phyloP scores from a whole-genome alignment of 2,888 invertebrate species.

The Pollenia griseotomentosa region DNA sequence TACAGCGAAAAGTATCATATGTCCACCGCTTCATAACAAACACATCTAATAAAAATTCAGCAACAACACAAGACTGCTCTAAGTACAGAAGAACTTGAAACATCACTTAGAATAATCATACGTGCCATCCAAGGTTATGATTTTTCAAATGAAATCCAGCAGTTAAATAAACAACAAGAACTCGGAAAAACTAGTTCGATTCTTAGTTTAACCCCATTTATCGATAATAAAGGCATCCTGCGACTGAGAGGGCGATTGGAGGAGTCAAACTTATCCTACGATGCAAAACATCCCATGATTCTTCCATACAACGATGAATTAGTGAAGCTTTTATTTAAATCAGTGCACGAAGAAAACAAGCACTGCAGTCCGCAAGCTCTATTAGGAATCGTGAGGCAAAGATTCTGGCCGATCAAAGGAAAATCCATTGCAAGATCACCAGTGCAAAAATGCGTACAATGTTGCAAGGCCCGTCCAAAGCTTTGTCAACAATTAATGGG shows the following conservation, averaged over 20 bases:
- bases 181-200: too few relatives aligned
- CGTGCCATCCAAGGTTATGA: too few relatives aligned
- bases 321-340: background rate
- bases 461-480: background rate
- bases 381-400: background rate
- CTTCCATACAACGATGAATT: background rate
- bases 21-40: background rate
- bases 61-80: background rate
- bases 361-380: background rate
- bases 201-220: constrained; percentile 1
- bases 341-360: background rate
- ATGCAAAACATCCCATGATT: background rate
- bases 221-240: background rate
- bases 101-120: background rate
- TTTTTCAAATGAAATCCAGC: too few relatives aligned
- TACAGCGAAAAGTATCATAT: background rate
- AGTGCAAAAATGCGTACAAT: background rate
- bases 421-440: background rate
- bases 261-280: background rate
- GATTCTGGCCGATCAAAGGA: background rate
- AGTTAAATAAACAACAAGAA: too few relatives aligned
- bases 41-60: background rate
- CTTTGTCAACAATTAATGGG: too few relatives aligned
- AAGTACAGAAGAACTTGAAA: background rate
- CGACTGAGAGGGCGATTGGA: background rate